Percentiles rank a stretch among this genome's conserved stretches.
phyloP scores from a whole-genome alignment of 2,113 vertebrate species.

The Anolis sagrei region DNA sequence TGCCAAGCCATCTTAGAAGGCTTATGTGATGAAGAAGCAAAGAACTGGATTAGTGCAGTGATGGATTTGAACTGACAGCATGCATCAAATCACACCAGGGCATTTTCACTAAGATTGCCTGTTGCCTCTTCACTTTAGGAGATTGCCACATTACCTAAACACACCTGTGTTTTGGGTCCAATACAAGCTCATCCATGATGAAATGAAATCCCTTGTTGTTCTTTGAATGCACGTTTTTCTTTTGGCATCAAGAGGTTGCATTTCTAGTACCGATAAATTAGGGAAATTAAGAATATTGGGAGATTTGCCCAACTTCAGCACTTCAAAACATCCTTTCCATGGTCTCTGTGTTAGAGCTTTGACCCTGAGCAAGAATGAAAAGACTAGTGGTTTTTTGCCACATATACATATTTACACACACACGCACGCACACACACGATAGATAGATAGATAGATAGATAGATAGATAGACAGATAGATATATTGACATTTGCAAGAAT shows the following conservation, averaged over 20 bases:
- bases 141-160: not conserved
- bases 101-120: not conserved
- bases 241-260: not conserved
- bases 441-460: too few relatives aligned
- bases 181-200: not conserved
- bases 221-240: not conserved
- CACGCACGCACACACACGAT: too few relatives aligned
- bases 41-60: conserved; percentile 46
- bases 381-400: too few relatives aligned
- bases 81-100: conserved; percentile 27
- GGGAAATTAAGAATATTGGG: too few relatives aligned
- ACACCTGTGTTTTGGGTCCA: accelerated
- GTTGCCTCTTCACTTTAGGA: conserved; percentile 47
- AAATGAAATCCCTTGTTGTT: not conserved
- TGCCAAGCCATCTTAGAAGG: conserved; percentile 52
- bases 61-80: conserved; percentile 59
- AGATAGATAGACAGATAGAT: too few relatives aligned
- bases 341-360: too few relatives aligned
- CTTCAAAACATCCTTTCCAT: too few relatives aligned
- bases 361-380: too few relatives aligned
- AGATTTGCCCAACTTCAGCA: too few relatives aligned
- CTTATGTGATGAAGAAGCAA: conserved; percentile 39
- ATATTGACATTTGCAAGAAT: too few relatives aligned
- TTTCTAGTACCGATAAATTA: not conserved
- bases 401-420: too few relatives aligned